Base-by-base conservation (phyloP, 2,797 vertebrate genomes). In the Staurois parvus region DNA sequence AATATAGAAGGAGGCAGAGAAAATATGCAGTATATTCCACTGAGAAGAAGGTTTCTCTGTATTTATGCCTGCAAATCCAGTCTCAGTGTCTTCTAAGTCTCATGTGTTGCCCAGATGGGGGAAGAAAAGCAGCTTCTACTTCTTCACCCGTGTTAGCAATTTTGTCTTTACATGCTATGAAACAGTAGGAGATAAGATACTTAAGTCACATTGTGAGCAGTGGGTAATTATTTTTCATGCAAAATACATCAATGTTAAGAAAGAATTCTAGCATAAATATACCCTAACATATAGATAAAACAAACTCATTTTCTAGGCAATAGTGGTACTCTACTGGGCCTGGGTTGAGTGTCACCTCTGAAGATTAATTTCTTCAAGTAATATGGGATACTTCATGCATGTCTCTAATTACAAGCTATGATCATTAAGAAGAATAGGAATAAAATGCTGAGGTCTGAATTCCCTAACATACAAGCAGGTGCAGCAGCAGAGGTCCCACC, bases 81-180 rank as follows among this genome's bases (percentile, higher is more conserved):
- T 40, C 34, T 8, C 48, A 13, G 64, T 30, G 29, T 68, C n/a
- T 28, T 76, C 40, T 42, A 29, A 72, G 59, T 42, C 26, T 52
- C 84, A 81, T 81, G n/a, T 81, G 84, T 32, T 48, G 28, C 10
- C 72, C 84, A 85, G 59, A 76, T 85, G 72, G 3, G 28, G 21
- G 8, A 72, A 66, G 2, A n/a, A 73, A 42, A 75, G 24, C 15
- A 4, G n/a, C 32, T 75, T 19, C 30, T 68, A 28, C 32, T 37
- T 74, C 52, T 70, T 79, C 6, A 45, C 76, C 29, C 56, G 30
- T 48, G 37, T 24, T 73, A 79, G 28, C 34, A 75, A 85, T 85
- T 80, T 68, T 80, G 62, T 73, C 28, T 79, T 48, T 37, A 68
- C 84, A 80, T 67, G 70, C 72, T 32, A 81, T 68, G 42, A 85